A percentile compares a stretch with the other conserved stretches of the same genome.
Evolutionary conservation across 2,797 vertebrate genomes (phyloP).

Genomic region (Sebastes itinus): DNA sequence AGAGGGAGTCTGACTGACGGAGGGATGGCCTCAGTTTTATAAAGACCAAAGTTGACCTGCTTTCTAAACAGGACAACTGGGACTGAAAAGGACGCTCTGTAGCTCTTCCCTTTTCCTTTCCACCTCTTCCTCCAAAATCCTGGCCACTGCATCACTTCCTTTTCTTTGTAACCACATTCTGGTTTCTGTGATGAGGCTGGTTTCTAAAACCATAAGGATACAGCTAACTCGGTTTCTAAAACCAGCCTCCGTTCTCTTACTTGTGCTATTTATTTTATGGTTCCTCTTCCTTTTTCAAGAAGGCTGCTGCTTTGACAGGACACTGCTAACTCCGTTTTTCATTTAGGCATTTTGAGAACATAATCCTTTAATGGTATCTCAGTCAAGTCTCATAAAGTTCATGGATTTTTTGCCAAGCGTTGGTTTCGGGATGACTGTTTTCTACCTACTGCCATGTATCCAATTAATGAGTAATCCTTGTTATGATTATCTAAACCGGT

Average conservation of each 20-base stretch:
- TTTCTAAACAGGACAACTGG: constrained; percentile 19
- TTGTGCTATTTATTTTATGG: constrained; percentile 24
- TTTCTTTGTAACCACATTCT: constrained; percentile 42
- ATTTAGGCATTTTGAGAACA: not conserved
- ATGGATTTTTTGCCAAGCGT: not conserved
- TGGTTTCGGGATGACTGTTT: not conserved
- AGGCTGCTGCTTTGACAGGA: constrained; percentile 5
- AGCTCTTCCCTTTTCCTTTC: constrained; percentile 19
- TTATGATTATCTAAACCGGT: constrained; percentile 18
- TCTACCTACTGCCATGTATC: not conserved
- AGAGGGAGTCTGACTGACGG: constrained; percentile 40
- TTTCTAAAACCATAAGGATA: constrained; percentile 14
- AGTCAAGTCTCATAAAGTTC: constrained; percentile 1
- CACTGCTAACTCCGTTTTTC: not conserved
- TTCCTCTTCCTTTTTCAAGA: constrained; percentile 7
- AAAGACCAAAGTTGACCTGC: constrained; percentile 29
- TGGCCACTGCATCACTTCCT: constrained; percentile 46
- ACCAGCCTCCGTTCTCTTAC: constrained; percentile 5
- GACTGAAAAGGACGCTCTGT: not conserved
- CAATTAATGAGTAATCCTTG: constrained; percentile 41
- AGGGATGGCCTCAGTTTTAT: constrained; percentile 21
- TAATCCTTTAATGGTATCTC: constrained; percentile 25
- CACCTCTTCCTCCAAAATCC: constrained; percentile 14
- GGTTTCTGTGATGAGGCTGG: constrained; percentile 21
- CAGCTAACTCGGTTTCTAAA: not conserved